Evolutionary conservation across 2,888 invertebrate genomes (phyloP).

Genomic region (Ethmia dodecea): DNA sequence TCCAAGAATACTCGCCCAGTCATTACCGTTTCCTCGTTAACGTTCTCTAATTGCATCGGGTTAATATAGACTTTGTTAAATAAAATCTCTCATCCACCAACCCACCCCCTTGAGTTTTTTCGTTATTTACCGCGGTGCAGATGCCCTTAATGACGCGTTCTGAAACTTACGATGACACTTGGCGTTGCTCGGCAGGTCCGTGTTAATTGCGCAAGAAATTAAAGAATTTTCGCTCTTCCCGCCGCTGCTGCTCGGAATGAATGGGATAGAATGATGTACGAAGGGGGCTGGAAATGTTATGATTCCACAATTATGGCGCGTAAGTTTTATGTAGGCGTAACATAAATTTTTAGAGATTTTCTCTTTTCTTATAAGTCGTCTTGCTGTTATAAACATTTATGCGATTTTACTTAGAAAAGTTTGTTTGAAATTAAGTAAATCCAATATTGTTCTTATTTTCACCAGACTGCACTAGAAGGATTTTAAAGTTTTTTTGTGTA

Average conservation of each 20-base stretch:
- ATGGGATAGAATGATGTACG: slow-evolving; percentile 52
- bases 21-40: slow-evolving; percentile 75
- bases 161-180: slow-evolving; percentile 78
- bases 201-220: slow-evolving; percentile 73
- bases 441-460: no score
- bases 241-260: slow-evolving; percentile 37
- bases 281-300: slow-evolving; percentile 29
- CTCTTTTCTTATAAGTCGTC: no score
- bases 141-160: slow-evolving; percentile 75
- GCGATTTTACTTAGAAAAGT: no score
- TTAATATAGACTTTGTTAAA: slow-evolving; percentile 78
- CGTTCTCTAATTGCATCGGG: slow-evolving; percentile 75
- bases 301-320: slow-evolving; percentile 27
- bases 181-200: slow-evolving; percentile 53
- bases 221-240: slow-evolving; percentile 67
- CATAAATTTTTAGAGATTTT: no score
- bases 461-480: no score
- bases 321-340: neutral
- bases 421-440: no score
- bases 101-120: slow-evolving; percentile 45
- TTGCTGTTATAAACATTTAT: no score
- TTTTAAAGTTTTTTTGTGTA: no score
- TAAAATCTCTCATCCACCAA: slow-evolving; percentile 72
- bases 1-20: slow-evolving; percentile 56
- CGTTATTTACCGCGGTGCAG: slow-evolving; percentile 74